Evolutionary conservation across 2,888 invertebrate genomes (phyloP).

Genomic region (Trichopoda pennipes): DNA sequence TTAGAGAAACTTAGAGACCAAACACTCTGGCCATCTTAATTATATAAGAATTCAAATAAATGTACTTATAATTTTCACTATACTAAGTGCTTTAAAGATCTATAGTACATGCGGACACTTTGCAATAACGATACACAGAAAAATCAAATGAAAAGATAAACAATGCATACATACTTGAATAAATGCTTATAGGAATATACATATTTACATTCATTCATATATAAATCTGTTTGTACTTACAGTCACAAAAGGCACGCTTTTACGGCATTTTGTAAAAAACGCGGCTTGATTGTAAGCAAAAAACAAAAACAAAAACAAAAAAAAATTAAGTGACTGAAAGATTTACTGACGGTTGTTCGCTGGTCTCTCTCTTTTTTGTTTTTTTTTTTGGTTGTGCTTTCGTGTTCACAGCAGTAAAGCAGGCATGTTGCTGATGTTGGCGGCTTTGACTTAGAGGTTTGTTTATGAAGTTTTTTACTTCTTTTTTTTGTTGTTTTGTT

Average conservation of each 20-base stretch:
- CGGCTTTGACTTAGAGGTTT: conserved; percentile 59
- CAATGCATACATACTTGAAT: conserved; percentile 19
- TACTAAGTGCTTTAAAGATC: too few species aligned
- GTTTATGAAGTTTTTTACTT: not conserved
- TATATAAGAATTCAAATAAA: too few species aligned
- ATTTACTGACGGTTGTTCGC: conserved; percentile 39
- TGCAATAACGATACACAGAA: conserved; percentile 33
- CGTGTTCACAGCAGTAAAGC: conserved; percentile 47
- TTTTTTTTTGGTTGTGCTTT: conserved; percentile 16
- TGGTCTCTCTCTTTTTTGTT: conserved; percentile 10
- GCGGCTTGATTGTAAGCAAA: conserved; percentile 61
- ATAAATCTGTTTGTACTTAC: conserved; percentile 1
- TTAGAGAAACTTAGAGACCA: too few species aligned
- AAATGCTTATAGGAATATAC: not conserved
- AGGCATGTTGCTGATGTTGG: conserved; percentile 45
- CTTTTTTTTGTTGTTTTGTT: too few species aligned
- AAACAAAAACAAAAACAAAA: conserved; percentile 20
- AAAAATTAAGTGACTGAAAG: conserved; percentile 53
- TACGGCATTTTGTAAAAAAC: conserved; percentile 62
- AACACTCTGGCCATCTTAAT: too few species aligned
- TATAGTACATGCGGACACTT: conserved; percentile 28
- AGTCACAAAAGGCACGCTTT: conserved; percentile 65
- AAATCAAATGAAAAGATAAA: conserved; percentile 54
- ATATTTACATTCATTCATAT: not conserved
- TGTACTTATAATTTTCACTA: too few species aligned